A percentile compares a stretch with the other conserved stretches of the same genome.
phyloP scores from a whole-genome alignment of 2,888 invertebrate species.

The Sinohyriopsis cumingii region DNA sequence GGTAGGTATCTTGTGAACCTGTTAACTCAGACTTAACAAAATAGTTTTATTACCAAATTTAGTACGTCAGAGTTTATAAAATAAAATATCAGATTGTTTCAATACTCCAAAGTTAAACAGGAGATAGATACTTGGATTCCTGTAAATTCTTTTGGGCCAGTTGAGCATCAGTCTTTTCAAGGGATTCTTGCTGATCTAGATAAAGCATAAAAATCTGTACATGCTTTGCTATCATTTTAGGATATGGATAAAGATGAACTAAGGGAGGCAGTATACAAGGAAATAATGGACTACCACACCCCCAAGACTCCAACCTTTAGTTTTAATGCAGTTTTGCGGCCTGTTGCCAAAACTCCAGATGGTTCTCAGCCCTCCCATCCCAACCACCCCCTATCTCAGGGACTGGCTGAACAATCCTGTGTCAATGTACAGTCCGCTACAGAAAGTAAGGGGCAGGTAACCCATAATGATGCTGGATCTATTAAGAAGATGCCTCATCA shows the following conservation, averaged over 20 bases:
- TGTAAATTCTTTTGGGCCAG: too few relatives aligned
- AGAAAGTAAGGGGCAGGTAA: background rate
- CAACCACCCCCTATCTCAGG: background rate
- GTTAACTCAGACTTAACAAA: too few relatives aligned
- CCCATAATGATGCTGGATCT: background rate
- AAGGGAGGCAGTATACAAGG: constrained; percentile 66
- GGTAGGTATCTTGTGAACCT: too few relatives aligned
- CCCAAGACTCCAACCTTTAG: constrained; percentile 54
- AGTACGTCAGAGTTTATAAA: too few relatives aligned
- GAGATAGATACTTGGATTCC: too few relatives aligned
- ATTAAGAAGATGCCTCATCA: background rate
- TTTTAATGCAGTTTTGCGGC: constrained; percentile 57
- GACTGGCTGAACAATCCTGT: constrained; percentile 1
- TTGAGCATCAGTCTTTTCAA: too few relatives aligned
- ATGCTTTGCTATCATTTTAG: constrained; percentile 46
- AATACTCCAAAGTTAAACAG: too few relatives aligned
- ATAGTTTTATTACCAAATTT: too few relatives aligned
- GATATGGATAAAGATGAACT: constrained; percentile 61
- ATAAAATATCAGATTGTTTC: too few relatives aligned
- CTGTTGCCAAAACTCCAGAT: constrained; percentile 51
- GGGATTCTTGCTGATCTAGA: too few relatives aligned
- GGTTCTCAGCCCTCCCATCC: constrained; percentile 1
- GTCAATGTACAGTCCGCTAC: background rate
- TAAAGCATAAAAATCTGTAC: too few relatives aligned
- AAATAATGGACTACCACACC: constrained; percentile 67